phyloP scores from a whole-genome alignment of 2,888 invertebrate species.

The Craniophora ligustri region DNA sequence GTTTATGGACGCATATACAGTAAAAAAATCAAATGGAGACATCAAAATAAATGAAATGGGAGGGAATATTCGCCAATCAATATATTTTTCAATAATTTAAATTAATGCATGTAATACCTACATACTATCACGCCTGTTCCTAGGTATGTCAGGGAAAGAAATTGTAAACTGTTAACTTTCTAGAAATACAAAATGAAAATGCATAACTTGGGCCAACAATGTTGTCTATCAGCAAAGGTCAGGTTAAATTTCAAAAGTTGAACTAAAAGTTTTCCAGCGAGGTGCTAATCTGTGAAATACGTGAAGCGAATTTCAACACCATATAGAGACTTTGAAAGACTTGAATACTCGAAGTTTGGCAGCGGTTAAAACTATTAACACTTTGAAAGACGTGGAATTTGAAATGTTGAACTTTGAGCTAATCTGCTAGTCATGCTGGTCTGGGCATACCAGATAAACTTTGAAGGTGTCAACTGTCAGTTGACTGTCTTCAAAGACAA shows the following conservation, averaged over 20 bases:
- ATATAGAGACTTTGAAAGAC: slow-evolving; percentile 23
- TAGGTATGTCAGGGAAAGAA: no score
- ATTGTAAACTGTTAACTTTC: background rate
- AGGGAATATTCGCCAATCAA: no score
- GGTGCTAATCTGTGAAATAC: slow-evolving; percentile 15
- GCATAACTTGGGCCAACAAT: slow-evolving; percentile 21
- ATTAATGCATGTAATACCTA: no score
- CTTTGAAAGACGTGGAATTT: slow-evolving; percentile 18
- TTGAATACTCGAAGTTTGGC: slow-evolving; percentile 23
- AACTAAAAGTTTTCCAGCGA: slow-evolving; percentile 8
- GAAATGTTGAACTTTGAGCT: slow-evolving; percentile 18
- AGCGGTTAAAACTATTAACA: slow-evolving; percentile 24
- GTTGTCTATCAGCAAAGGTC: background rate
- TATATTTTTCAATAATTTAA: no score
- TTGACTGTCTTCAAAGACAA: background rate
- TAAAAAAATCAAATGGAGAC: no score
- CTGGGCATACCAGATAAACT: background rate
- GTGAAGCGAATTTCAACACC: slow-evolving; percentile 25
- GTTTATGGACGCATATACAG: no score
- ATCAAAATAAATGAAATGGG: no score
- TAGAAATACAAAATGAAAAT: slow-evolving; percentile 2
- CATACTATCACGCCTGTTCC: no score
- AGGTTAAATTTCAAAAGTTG: background rate
- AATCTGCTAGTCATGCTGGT: slow-evolving; percentile 2
- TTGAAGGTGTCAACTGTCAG: slow-evolving; percentile 8